phyloP scores from a whole-genome alignment of 2,888 invertebrate species.

The Polymixis flavicincta region DNA sequence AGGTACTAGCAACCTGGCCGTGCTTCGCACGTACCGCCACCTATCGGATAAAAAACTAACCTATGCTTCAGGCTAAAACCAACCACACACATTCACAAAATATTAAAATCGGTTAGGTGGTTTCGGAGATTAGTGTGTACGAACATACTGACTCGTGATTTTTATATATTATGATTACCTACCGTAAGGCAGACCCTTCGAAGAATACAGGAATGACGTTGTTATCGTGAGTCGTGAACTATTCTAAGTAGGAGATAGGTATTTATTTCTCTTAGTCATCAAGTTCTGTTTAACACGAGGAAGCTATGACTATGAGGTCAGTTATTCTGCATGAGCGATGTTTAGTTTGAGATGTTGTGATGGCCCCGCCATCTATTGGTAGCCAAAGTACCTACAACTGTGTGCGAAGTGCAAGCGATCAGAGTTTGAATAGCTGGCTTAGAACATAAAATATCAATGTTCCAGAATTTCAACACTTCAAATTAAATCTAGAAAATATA shows the following conservation, averaged over 20 bases:
- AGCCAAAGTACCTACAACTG: not conserved
- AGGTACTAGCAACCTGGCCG: too few relatives aligned
- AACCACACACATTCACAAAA: not conserved
- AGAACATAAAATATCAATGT: not conserved
- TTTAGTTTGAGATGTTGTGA: too few relatives aligned
- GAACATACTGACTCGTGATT: not conserved
- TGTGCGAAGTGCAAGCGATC: not conserved
- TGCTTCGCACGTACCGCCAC: too few relatives aligned
- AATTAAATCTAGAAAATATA: not conserved
- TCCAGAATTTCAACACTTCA: not conserved
- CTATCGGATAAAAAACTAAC: not conserved
- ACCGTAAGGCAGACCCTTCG: not conserved
- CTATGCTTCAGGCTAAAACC: not conserved
- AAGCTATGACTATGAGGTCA: not conserved
- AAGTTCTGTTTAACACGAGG: not conserved
- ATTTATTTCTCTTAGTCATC: not conserved
- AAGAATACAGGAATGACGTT: not conserved
- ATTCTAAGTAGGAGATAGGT: not conserved
- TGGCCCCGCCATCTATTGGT: slow-evolving; percentile 34
- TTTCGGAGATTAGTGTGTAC: not conserved
- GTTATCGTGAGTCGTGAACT: not conserved
- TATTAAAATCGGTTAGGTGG: not conserved
- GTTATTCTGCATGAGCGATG: not conserved
- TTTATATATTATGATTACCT: not conserved
- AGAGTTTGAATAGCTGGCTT: not conserved